A percentile compares a stretch with the other conserved stretches of the same genome.
Evolutionary conservation across 2,888 invertebrate genomes (phyloP).

Genomic region (Scrobipalpa atriplicella): DNA sequence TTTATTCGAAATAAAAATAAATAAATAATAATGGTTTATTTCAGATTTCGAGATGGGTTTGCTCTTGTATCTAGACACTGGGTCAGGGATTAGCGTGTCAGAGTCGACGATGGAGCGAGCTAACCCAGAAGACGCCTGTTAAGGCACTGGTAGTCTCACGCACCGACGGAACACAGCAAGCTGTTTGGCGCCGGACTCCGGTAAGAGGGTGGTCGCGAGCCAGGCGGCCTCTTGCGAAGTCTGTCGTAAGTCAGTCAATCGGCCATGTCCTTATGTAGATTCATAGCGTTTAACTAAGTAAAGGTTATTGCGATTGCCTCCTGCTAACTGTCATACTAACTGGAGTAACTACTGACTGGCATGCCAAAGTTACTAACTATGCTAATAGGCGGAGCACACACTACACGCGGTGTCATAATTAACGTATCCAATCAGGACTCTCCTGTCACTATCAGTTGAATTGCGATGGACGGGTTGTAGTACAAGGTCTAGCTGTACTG

Average conservation of each 20-base stretch:
- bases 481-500: not conserved
- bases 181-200: no score
- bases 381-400: constrained; percentile 8
- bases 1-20: no score
- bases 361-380: not conserved
- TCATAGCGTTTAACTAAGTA: constrained; percentile 6
- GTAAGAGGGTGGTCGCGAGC: no score
- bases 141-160: no score
- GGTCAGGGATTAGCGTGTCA: no score
- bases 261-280: not conserved
- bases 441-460: not conserved
- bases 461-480: not conserved
- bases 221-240: no score
- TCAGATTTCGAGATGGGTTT: no score
- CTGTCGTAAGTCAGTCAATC: not conserved
- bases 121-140: no score
- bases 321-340: constrained; percentile 1
- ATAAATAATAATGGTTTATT: no score
- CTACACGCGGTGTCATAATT: constrained; percentile 13
- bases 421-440: constrained; percentile 13
- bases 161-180: no score
- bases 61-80: no score
- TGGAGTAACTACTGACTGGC: constrained; percentile 4
- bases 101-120: no score
- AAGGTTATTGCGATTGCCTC: constrained; percentile 9